Conservation (phyloP, 1,140 invertebrate genomes). For the Scaptomyza pallida region DNA sequence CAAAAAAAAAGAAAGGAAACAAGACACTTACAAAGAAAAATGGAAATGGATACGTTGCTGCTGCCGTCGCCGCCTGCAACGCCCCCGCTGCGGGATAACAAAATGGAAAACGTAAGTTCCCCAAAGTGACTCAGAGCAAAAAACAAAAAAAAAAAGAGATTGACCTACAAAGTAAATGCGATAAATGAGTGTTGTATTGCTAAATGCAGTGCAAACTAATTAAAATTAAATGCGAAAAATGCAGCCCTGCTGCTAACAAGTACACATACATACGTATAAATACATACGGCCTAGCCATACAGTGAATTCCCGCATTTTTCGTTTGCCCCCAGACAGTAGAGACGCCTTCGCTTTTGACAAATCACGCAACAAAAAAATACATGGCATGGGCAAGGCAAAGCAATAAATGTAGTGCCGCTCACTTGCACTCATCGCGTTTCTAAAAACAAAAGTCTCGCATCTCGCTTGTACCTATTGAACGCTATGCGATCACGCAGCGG, state of each 20-base stretch:
- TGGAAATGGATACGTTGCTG: constrained; percentile 84
- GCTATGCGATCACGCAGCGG: constrained; percentile 78
- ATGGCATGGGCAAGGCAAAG: constrained; percentile 50
- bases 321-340: constrained; percentile 36
- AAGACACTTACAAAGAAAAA: constrained; percentile 38
- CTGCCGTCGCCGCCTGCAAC: constrained; percentile 86
- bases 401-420: constrained; percentile 50
- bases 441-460: constrained; percentile 83
- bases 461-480: constrained; percentile 60
- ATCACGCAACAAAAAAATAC: constrained; percentile 51
- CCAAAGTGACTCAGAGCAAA: constrained; percentile 36
- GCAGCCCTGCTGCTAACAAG: constrained; percentile 20
- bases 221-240: constrained; percentile 64
- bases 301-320: constrained; percentile 43
- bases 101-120: constrained; percentile 85
- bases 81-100: constrained; percentile 85
- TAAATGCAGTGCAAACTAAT: constrained; percentile 54
- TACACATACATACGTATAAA: neutral
- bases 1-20: constrained; percentile 25
- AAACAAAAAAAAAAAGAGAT: constrained; percentile 21
- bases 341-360: constrained; percentile 54
- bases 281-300: constrained; percentile 4
- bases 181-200: constrained; percentile 27
- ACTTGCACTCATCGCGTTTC: constrained; percentile 69
- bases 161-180: constrained; percentile 59